Evolutionary conservation across 2,113 vertebrate species (phyloP).

Genomic region (Myotis lucifugus): DNA sequence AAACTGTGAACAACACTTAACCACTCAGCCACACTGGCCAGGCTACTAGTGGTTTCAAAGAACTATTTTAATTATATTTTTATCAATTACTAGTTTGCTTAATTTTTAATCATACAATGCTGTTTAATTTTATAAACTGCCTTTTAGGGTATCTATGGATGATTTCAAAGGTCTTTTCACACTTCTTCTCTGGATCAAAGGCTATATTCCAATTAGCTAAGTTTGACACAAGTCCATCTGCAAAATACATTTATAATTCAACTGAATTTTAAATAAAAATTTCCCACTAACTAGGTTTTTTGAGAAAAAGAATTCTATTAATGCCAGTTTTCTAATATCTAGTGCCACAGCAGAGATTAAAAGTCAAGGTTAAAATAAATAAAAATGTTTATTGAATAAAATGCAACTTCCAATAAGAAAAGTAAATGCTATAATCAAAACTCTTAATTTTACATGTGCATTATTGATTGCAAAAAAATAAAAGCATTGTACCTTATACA

Average conservation of each 20-base stretch:
- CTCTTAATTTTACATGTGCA: background rate
- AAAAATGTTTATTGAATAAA: background rate
- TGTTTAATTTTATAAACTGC: background rate
- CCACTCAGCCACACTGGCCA: no score
- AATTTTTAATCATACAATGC: background rate
- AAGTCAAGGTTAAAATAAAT: conserved; percentile 1
- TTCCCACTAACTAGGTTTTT: background rate
- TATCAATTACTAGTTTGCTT: background rate
- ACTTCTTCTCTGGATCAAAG: background rate
- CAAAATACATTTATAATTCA: background rate
- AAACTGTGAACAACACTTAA: no score
- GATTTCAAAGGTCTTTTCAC: background rate
- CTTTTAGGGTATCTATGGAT: background rate
- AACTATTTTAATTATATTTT: background rate
- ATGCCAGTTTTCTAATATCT: background rate
- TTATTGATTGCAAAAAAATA: background rate
- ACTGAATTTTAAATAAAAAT: conserved; percentile 5
- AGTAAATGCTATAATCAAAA: conserved; percentile 5
- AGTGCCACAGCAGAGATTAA: background rate
- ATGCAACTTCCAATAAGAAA: background rate
- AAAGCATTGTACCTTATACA: background rate
- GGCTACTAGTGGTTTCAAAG: background rate
- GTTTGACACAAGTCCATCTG: background rate
- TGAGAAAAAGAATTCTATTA: background rate
- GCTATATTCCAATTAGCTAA: background rate